Base-by-base conservation (phyloP, 2,888 invertebrate species). In the Erebia ligea region DNA sequence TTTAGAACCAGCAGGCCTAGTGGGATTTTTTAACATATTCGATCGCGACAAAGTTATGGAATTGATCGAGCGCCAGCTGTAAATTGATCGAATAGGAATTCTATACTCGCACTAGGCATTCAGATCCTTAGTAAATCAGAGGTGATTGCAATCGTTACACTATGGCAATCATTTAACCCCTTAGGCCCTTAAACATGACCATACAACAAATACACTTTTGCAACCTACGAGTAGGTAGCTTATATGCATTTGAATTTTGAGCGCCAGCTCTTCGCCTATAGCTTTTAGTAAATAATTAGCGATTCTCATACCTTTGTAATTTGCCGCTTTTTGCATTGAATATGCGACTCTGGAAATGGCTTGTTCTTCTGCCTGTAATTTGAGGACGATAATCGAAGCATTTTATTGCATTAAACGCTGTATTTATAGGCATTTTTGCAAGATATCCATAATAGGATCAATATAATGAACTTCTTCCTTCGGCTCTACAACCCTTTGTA, bases 251-350 rank as follows among this genome's bases (percentile, higher is more conserved):
- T 19, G n/a, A n/a, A n/a, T n/a, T n/a, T n/a, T n/a, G 21, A 25
- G 9, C 48, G 50, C 21, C n/a, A 15, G 0, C 48, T 63, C 25
- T 50, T n/a, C 17, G 52, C 25, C 63, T 63, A 63, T 5, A 50
- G 21, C 21, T 50, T n/a, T 63, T 57, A 66, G 13, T 42, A 42
- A 42, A 42, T 45, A 45, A 66, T 66, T 52, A 48, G 57, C 57
- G n/a, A n/a, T 59, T 6, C 54, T 1, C 17, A 19, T 54, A 54
- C 58, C 58, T 67, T 58, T 67, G 58, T 67, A 21, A 19, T 15
- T 19, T 25, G 58, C 67, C 67, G 67, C 58, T 56, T 66, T 58
- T 67, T 58, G 48, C 58, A 59, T 58, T 67, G 13, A 58, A 67
- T 59, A 67, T 17, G 40, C 34, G 15, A 15, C 67, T 48, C 25